Conservation (phyloP, 1,140 invertebrate genomes). For the Colletes latitarsis region DNA sequence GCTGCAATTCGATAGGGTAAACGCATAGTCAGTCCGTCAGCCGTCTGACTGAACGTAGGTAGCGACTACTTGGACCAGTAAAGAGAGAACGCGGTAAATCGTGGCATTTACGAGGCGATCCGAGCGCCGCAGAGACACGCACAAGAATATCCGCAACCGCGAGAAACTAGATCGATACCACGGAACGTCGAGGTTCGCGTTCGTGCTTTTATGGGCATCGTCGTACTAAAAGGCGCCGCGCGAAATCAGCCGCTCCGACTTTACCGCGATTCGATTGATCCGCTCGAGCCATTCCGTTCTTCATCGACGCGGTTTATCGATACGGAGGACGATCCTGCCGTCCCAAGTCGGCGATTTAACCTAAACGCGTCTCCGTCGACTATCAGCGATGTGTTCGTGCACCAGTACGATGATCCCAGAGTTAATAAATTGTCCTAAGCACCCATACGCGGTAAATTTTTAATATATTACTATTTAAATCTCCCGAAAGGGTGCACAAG, state of each 20-base stretch:
- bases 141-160: slow-evolving; percentile 53
- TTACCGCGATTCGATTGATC: slow-evolving; percentile 47
- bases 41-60: slow-evolving; percentile 31
- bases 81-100: slow-evolving; percentile 4
- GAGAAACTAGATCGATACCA: slow-evolving; percentile 54
- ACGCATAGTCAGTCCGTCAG: too few relatives aligned
- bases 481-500: too few relatives aligned
- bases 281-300: slow-evolving; percentile 1
- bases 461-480: too few relatives aligned
- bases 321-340: slow-evolving; percentile 7
- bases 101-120: slow-evolving; percentile 47
- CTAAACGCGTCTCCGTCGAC: background rate
- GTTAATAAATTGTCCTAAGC: too few relatives aligned
- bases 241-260: slow-evolving; percentile 40
- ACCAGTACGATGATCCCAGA: too few relatives aligned
- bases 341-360: slow-evolving; percentile 1
- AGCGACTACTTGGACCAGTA: background rate
- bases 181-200: slow-evolving; percentile 49
- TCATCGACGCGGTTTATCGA: slow-evolving; percentile 33
- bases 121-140: slow-evolving; percentile 51
- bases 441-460: too few relatives aligned
- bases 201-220: slow-evolving; percentile 53
- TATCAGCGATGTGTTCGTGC: too few relatives aligned
- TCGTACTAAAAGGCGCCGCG: slow-evolving; percentile 46
- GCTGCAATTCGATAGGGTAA: too few relatives aligned